phyloP scores from a whole-genome alignment of 2,888 invertebrate genomes.

The Quadroppia sp. region DNA sequence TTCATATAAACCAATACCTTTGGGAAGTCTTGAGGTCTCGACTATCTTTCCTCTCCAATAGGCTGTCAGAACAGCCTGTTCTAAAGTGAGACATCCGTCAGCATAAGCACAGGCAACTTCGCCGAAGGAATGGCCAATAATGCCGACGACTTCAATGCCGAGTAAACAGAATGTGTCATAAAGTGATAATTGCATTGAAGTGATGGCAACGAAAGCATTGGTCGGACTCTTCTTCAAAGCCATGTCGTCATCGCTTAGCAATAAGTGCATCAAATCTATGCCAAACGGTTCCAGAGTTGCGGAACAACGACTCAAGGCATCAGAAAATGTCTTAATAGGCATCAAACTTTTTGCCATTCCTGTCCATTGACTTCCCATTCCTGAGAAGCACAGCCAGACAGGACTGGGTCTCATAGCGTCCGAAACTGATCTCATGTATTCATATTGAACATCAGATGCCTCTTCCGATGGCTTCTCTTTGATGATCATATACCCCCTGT shows the following conservation, averaged over 20 bases:
- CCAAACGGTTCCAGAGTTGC: slow-evolving; percentile 71
- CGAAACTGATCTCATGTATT: slow-evolving; percentile 50
- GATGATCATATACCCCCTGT: slow-evolving; percentile 43
- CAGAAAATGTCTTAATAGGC: slow-evolving; percentile 72
- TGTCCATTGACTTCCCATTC: slow-evolving; percentile 98
- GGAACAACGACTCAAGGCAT: slow-evolving; percentile 70
- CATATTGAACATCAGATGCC: slow-evolving; percentile 4
- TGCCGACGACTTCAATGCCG: slow-evolving; percentile 83
- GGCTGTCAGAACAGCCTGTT: slow-evolving; percentile 88
- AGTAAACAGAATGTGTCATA: slow-evolving; percentile 73
- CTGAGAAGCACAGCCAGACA: slow-evolving; percentile 91
- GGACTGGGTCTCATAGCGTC: slow-evolving; percentile 63
- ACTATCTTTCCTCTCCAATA: slow-evolving; percentile 85
- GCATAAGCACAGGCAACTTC: slow-evolving; percentile 95
- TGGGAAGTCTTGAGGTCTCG: slow-evolving; percentile 61
- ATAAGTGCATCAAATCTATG: slow-evolving; percentile 73
- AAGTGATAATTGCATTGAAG: slow-evolving; percentile 93
- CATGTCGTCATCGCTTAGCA: slow-evolving; percentile 69
- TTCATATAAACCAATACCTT: neutral
- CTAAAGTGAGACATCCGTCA: slow-evolving; percentile 87
- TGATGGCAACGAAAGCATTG: slow-evolving; percentile 81
- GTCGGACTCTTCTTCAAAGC: slow-evolving; percentile 72
- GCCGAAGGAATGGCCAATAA: slow-evolving; percentile 94
- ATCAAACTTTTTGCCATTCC: slow-evolving; percentile 88
- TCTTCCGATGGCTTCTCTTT: slow-evolving; percentile 36